Evolutionary conservation across 2,888 invertebrate species (phyloP), one percentile per base, ranked within the genome.

Genomic region (Osedax frankpressi): DNA sequence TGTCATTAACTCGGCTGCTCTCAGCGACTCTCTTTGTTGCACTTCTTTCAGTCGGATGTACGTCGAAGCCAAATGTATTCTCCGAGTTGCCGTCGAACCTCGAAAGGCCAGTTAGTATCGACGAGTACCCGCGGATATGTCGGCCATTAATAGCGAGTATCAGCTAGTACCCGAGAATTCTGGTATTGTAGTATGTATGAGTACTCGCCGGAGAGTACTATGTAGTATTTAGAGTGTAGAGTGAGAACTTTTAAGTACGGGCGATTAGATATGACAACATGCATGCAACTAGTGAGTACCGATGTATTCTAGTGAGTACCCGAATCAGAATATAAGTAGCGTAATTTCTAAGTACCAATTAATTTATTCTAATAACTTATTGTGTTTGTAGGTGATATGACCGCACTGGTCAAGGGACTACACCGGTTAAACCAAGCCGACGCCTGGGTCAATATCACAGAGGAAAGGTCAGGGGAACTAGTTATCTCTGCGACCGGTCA

Each of bases 401-500:
- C 89, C 0, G 81, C 83, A 44, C 81, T 89, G 59, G 81, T 86
- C 0, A 84, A 85, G 63, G 87, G 94, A 0, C 86, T 97, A 30
- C 90, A 90, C 81, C 85, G 95, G 27, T 86, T 97, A 6, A 93
- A 94, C 84, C 94, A 95, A 85, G 91, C 93, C 0, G 96, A 97
- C 85, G 92, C 94, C 0, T 93, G 94, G 84, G 94, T 95, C 0
- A 80, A 82, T 74, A 82, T 86, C 2, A 75, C 83, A 72, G 87
- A 96, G 24, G 93, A 95, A 84, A 92, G 94, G 81, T 93, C 91
- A 0, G 98, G 98, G 0, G 97, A 98, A 82, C 91, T 94, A 81
- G 92, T 98, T 0, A 87, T 99, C 30, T 89, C 93, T 1, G 95
- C 97, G 0, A 92, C 96, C 1, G 98, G 98, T 0, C 95, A 98